phyloP scores from a whole-genome alignment of 2,888 invertebrate species.

The Frankliniella intonsa region DNA sequence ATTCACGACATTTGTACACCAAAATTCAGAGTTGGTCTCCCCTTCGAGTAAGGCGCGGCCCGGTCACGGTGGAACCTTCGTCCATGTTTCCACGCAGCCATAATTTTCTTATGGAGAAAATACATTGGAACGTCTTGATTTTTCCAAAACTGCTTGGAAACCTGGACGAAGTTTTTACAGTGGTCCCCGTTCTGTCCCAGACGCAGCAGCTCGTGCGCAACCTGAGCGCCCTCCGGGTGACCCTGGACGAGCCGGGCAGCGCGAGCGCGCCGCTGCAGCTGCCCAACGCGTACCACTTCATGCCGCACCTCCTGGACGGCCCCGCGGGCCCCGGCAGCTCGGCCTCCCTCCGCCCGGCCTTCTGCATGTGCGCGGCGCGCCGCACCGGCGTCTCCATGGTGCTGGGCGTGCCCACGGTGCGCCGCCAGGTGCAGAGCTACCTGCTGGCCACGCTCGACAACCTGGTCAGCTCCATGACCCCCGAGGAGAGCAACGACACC shows the following conservation, averaged over 20 bases:
- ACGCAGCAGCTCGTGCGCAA: conserved; percentile 33
- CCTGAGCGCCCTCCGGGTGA: conserved; percentile 29
- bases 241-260: conserved; percentile 34
- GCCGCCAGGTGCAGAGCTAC: conserved; percentile 81
- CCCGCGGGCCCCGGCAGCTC: conserved; percentile 50
- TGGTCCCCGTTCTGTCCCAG: conserved; percentile 34
- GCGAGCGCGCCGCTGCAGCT: conserved; percentile 48
- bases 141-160: too few species aligned
- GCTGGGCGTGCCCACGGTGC: conserved; percentile 85
- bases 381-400: conserved; percentile 73
- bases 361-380: conserved; percentile 67
- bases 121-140: too few species aligned
- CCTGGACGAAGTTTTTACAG: too few species aligned
- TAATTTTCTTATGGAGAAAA: too few species aligned
- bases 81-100: too few species aligned
- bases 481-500: conserved; percentile 67
- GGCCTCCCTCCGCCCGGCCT: conserved; percentile 70
- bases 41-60: too few species aligned
- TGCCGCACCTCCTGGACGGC: conserved; percentile 74
- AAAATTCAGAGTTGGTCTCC: too few species aligned
- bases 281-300: conserved; percentile 77
- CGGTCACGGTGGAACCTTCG: too few species aligned
- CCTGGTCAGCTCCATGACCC: conserved; percentile 71
- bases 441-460: conserved; percentile 79
- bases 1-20: too few species aligned